phyloP scores from a whole-genome alignment of 2,888 invertebrate species.

The Hirtodrosophila alboralis region DNA sequence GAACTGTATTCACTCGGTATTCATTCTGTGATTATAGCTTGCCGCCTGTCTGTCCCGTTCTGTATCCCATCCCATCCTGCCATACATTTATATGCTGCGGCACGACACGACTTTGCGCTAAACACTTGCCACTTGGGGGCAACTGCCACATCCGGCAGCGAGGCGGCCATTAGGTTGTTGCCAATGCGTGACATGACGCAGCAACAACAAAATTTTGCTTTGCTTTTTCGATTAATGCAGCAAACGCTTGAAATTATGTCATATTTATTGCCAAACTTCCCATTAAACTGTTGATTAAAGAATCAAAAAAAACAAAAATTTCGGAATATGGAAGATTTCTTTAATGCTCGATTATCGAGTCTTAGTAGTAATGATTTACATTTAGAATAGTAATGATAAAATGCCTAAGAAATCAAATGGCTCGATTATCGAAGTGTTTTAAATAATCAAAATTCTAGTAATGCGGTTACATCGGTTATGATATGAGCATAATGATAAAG shows the following conservation, averaged over 20 bases:
- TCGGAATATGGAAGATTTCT: too few relatives aligned
- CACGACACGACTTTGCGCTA: not conserved
- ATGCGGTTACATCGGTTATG: too few relatives aligned
- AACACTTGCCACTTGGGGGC: too few relatives aligned
- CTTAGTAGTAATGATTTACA: too few relatives aligned
- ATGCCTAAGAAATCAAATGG: too few relatives aligned
- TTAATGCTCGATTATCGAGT: too few relatives aligned
- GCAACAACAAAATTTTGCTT: slow-evolving; percentile 6
- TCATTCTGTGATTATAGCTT: slow-evolving; percentile 26
- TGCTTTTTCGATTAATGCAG: slow-evolving; percentile 1
- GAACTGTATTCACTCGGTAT: slow-evolving; percentile 25
- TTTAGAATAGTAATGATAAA: too few relatives aligned
- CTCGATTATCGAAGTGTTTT: too few relatives aligned
- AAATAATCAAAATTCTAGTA: too few relatives aligned
- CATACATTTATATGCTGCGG: slow-evolving; percentile 5
- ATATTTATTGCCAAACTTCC: slow-evolving; percentile 32
- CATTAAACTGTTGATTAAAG: slow-evolving; percentile 3
- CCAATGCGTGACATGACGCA: slow-evolving; percentile 47
- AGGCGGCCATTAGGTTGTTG: slow-evolving; percentile 4
- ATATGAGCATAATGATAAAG: too few relatives aligned
- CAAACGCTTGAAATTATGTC: slow-evolving; percentile 33
- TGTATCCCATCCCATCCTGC: slow-evolving; percentile 17
- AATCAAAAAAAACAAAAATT: too few relatives aligned
- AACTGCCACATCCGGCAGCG: too few relatives aligned
- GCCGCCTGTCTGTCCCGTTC: slow-evolving; percentile 11